Evolutionary conservation across 1,140 invertebrate species (phyloP).

Genomic region (Oryctes rhinoceros): DNA sequence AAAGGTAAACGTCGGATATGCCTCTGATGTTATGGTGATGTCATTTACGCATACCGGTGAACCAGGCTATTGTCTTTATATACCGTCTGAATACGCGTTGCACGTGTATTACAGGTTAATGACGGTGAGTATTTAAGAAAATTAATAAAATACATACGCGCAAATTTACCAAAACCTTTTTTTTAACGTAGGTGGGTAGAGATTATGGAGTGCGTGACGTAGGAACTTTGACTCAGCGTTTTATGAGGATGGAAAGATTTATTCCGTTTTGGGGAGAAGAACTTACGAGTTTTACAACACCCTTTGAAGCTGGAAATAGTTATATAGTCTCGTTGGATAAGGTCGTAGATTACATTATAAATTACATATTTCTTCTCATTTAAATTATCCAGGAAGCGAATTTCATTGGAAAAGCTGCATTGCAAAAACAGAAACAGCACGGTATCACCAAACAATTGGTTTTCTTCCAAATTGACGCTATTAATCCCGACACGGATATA

Average conservation of each 20-base stretch:
- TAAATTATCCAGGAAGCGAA: conserved; percentile 65
- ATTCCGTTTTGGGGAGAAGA: conserved; percentile 75
- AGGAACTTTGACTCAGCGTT: conserved; percentile 78
- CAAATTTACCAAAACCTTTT: conserved; percentile 7
- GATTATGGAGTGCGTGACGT: conserved; percentile 79
- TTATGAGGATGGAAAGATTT: conserved; percentile 73
- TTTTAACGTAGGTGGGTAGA: conserved; percentile 60
- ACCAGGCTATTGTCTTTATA: conserved; percentile 83
- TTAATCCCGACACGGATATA: conserved; percentile 76
- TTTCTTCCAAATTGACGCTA: conserved; percentile 77
- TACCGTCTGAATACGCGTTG: conserved; percentile 81
- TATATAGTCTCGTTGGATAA: conserved; percentile 76
- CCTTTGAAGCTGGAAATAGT: conserved; percentile 78
- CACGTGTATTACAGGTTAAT: conserved; percentile 82
- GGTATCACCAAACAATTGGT: conserved; percentile 76
- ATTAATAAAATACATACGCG: not conserved
- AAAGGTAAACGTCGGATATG: conserved; percentile 79
- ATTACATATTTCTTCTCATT: conserved; percentile 41
- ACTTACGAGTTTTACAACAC: conserved; percentile 77
- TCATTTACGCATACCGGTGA: conserved; percentile 85
- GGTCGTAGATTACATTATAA: conserved; percentile 23
- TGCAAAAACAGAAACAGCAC: conserved; percentile 73
- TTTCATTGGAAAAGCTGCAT: conserved; percentile 79
- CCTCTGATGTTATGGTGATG: conserved; percentile 81
- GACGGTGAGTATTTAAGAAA: conserved; percentile 55